Conservation (phyloP, 2,113 vertebrate species). For the Mus musculus region GRCm39 chr10:99970001-99970500, state of each 20-base stretch:
- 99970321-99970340: neutral
- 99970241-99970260: constrained; percentile 23
- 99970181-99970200: neutral
- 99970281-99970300: neutral
- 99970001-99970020: neutral
- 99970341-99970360: neutral
- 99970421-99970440: neutral
- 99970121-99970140: neutral
- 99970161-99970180: neutral
- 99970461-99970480: neutral
- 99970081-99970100: neutral
- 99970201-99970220: neutral
- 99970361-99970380: neutral
- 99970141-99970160: constrained; percentile 18
- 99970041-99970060: neutral
- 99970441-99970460: too few species aligned
- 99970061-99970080: neutral
- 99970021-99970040: neutral
- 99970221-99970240: constrained; percentile 8
- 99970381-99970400: neutral
- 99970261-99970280: neutral
- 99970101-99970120: neutral
- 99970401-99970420: neutral
- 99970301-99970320: neutral
- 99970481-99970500: neutral